Evolutionary conservation across 2,113 vertebrate genomes (phyloP), one percentile per base, ranked within the genome.

Genomic region (Neodon shergylaensis): DNA sequence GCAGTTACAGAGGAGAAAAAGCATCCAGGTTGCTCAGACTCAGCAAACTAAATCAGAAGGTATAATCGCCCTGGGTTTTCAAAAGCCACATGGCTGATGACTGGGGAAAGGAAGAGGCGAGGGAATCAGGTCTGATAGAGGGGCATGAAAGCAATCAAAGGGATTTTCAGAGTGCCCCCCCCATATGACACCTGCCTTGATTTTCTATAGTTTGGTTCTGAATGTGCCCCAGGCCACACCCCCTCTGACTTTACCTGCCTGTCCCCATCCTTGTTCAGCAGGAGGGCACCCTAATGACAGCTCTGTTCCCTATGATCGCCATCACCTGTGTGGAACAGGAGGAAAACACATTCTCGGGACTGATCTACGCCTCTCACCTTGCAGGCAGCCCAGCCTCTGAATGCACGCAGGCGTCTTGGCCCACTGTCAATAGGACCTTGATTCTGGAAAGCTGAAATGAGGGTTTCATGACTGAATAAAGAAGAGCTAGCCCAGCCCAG

Each of bases 401-500:
- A 73, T 1, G 0, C n/a, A 4, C 3, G 90, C 33, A 90, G n/a
- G 24, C 73, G 24, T 21, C 92, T 85, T 52, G 17, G 78, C 87
- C 47, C 87, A 79, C 42, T 78, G 79, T 97, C 97, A 98, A 97
- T 97, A 91, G 94, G 90, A 72, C 94, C 96, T 95, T 98, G 97
- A 98, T 97, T 97, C 97, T 92, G 81, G 97, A 92, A 96, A 96
- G 86, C 73, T 86, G 92, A 95, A 94, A 91, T 28, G n/a, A 79
- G 28, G 47, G 90, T 65, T 91, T 92, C 73, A 44, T 0, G 77
- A 86, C 76, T 78, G 93, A 33, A 33, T 86, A 92, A 33, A 33
- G 4, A 36, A 79, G 96, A 95, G 94, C 81, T 93, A 84, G 94
- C 93, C 95, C 93, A 95, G 87, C 61, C 72, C 86, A 68, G 94